Base-by-base conservation (phyloP, 2,888 invertebrate genomes). In the Watsonalla binaria region DNA sequence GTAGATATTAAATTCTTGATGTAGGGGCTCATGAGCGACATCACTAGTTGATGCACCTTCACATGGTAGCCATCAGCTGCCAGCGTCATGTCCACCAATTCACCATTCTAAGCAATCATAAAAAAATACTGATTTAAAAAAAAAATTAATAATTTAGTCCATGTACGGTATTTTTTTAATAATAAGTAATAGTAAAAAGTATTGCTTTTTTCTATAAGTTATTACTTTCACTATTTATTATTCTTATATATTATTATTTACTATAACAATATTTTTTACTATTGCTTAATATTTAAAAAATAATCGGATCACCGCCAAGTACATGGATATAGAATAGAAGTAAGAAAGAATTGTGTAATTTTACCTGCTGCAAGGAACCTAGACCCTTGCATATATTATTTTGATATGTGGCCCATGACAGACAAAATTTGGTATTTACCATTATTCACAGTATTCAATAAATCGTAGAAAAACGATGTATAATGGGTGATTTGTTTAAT, bases 21-120 rank as follows among this genome's bases (percentile, higher is more conserved):
- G 63, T 79, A 91, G 0, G 90, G 90, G 54, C 91, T 91, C 14
- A 86, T 85, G 0, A 90, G 75, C 0, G 88, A 87, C 57, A 91
- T 58, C 5, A 91, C 76, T 53, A 91, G 67, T 64, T 89, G 85
- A 56, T 91, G 91, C 2, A 88, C 91, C 62, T 88, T 90, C 5
- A 91, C 89, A 54, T 79, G 72, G 59, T 88, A 83, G 0, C 90
- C 90, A 45, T 90, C 90, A 0, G 90, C 90, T 5, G 90, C 90
- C 42, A 91, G 58, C 0, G 91, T 91, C 87, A 91, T 86, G 60
- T 91, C 90, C 39, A 91, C 90, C 66, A 90, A 88, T 57, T 90
- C 86, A 8, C 83, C 90, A 64, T 77, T 83, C 90, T 91, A 66
- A 48, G 68, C 1, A 24, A 71, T 51, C 6, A 54, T 46, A n/a